These are phyloP conservation scores for Oophaga pumilio DNA, from an alignment of 2,113 vertebrate species.

Conservation along the genomic window DNA sequence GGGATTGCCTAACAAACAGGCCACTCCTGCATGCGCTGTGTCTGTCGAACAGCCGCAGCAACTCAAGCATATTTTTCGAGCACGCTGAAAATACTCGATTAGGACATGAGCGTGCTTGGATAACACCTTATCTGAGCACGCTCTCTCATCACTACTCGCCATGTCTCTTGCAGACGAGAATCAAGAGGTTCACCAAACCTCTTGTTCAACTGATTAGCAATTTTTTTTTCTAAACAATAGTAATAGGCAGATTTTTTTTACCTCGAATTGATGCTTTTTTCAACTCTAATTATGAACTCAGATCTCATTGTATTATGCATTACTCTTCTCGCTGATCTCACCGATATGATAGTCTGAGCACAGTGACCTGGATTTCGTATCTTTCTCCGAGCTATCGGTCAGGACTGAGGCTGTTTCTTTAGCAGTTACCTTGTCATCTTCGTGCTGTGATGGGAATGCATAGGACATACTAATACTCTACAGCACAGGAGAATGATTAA, in stretches of 20 bases:
- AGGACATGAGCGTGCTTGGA: too few species aligned
- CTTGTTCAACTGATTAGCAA: not conserved
- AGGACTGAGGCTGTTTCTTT: constrained; percentile 26
- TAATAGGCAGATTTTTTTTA: not conserved
- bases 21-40: too few species aligned
- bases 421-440: constrained; percentile 22
- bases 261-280: not conserved
- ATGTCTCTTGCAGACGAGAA: too few species aligned
- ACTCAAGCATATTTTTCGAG: too few species aligned
- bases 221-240: not conserved
- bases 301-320: not conserved
- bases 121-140: too few species aligned
- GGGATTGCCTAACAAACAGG: too few species aligned
- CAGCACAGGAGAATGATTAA: not conserved
- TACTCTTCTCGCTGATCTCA: not conserved
- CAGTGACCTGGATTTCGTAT: constrained; percentile 20
- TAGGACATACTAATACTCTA: not conserved
- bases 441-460: not conserved
- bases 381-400: not conserved
- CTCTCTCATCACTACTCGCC: too few species aligned
- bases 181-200: too few species aligned
- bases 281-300: not conserved
- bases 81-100: too few species aligned
- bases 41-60: too few species aligned
- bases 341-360: not conserved